These are phyloP conservation scores for Ellobium chinense DNA, from an alignment of 2,888 invertebrate species.

Conservation along the genomic window DNA sequence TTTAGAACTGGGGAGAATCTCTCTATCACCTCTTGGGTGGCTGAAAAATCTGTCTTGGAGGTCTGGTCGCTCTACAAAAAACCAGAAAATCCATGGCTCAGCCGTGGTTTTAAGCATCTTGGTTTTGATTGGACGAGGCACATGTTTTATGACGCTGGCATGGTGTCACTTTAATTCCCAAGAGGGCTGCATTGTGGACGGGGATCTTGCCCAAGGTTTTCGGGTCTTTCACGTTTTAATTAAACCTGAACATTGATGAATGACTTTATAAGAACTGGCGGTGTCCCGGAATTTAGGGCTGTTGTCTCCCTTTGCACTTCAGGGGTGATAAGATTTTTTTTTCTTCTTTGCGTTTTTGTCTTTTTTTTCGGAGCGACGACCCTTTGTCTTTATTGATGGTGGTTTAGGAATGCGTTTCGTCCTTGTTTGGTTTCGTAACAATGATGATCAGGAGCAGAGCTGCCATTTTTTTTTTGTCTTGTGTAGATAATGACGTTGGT, in stretches of 20 bases:
- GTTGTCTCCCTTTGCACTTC: not conserved
- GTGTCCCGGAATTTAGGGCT: not conserved
- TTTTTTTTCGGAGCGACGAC: no score
- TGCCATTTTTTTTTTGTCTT: no score
- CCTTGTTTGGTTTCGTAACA: no score
- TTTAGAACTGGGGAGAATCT: no score
- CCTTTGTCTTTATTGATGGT: no score
- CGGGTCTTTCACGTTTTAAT: slow-evolving; percentile 7
- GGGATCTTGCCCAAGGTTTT: not conserved
- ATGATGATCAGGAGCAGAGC: no score
- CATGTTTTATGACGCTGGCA: slow-evolving; percentile 6
- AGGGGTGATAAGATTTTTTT: not conserved
- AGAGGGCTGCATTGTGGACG: no score
- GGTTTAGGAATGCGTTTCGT: no score
- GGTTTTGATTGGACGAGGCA: not conserved
- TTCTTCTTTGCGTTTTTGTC: no score
- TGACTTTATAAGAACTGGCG: not conserved
- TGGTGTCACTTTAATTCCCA: not conserved
- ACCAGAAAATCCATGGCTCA: not conserved
- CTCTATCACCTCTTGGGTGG: no score
- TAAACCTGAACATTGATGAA: not conserved
- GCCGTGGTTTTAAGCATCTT: not conserved
- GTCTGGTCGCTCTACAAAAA: not conserved
- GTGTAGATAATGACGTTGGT: no score
- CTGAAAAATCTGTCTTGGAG: not conserved